These are phyloP conservation scores for Neoseiulus cucumeris DNA, from an alignment of 1,140 invertebrate species.

Conservation along the genomic window DNA sequence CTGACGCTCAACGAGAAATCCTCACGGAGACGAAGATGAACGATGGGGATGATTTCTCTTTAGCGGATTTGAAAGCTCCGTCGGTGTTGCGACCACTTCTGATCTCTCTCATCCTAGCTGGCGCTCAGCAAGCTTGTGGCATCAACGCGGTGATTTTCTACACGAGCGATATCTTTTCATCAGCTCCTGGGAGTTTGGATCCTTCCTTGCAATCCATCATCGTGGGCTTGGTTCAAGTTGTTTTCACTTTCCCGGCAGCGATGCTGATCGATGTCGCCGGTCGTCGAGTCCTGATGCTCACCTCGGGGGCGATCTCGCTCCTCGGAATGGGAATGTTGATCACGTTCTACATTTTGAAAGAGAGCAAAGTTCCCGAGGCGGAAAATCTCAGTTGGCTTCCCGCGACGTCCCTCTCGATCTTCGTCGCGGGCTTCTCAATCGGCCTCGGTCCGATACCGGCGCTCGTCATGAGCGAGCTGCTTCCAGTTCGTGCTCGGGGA, in stretches of 20 bases:
- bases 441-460: constrained; percentile 80
- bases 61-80: constrained; percentile 41
- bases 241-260: constrained; percentile 63
- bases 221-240: constrained; percentile 66
- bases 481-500: constrained; percentile 61
- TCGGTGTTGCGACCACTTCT: constrained; percentile 47
- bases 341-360: constrained; percentile 41
- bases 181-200: constrained; percentile 37
- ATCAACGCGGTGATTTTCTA: constrained; percentile 87
- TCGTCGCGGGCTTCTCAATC: constrained; percentile 67
- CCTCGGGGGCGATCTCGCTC: constrained; percentile 33
- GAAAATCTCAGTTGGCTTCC: constrained; percentile 51
- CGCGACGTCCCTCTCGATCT: constrained; percentile 54
- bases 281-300: constrained; percentile 59
- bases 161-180: constrained; percentile 55
- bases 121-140: constrained; percentile 77
- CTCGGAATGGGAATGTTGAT: constrained; percentile 35
- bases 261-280: constrained; percentile 58
- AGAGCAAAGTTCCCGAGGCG: constrained; percentile 28
- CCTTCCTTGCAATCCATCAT: constrained; percentile 47
- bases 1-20: constrained; percentile 9
- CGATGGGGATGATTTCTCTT: constrained; percentile 29
- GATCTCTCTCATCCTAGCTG: constrained; percentile 66
- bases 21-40: constrained; percentile 13
- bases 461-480: constrained; percentile 80